Evolutionary conservation across 2,888 invertebrate genomes (phyloP).

Genomic region (Microctonus hyperodae): DNA sequence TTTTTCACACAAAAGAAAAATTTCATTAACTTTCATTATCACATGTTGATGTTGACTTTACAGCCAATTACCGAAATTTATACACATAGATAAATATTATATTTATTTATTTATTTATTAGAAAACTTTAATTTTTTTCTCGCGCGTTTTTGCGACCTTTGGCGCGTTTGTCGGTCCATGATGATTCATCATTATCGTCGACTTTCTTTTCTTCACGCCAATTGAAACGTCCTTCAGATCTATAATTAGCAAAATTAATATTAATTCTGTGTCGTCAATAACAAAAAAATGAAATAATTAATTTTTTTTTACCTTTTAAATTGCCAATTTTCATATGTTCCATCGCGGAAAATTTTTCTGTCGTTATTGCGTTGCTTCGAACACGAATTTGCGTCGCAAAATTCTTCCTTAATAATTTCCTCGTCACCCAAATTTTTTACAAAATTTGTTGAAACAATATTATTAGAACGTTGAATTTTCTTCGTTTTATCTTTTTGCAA

Average conservation of each 20-base stretch:
- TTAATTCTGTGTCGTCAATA: too few relatives aligned
- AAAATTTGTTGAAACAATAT: neutral
- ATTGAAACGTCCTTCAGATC: slow-evolving; percentile 22
- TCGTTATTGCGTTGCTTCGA: slow-evolving; percentile 5
- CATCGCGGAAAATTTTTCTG: slow-evolving; percentile 2
- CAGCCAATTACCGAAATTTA: neutral
- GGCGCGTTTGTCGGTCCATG: slow-evolving; percentile 19
- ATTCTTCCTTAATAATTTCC: neutral
- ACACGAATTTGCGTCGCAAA: slow-evolving; percentile 21
- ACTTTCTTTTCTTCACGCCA: slow-evolving; percentile 22
- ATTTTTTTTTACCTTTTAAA: slow-evolving; percentile 25
- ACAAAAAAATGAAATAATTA: too few relatives aligned
- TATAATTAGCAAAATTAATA: neutral
- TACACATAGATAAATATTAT: too few relatives aligned
- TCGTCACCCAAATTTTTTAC: neutral
- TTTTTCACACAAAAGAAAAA: neutral
- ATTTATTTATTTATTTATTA: neutral
- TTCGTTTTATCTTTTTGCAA: neutral
- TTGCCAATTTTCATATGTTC: slow-evolving; percentile 26
- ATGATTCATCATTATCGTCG: neutral
- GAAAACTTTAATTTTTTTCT: slow-evolving; percentile 1
- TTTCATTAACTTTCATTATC: too few relatives aligned
- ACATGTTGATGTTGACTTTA: too few relatives aligned
- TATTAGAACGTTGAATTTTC: neutral
- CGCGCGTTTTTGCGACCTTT: slow-evolving; percentile 22